phyloP scores from a whole-genome alignment of 2,797 vertebrate genomes.

The Antrozous pallidus region DNA sequence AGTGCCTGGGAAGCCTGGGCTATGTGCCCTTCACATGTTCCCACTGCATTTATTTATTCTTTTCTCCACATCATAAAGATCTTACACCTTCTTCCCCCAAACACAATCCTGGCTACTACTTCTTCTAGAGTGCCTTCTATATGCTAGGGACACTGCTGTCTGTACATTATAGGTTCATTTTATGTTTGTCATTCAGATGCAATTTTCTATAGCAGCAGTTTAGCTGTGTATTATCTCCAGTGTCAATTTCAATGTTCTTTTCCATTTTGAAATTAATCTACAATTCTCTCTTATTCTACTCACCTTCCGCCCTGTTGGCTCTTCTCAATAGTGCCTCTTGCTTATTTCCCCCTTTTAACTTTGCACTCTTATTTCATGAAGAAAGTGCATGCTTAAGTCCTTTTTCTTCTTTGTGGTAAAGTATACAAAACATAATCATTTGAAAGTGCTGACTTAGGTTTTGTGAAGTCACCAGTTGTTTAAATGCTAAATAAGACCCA shows the following conservation, averaged over 20 bases:
- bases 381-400: neutral
- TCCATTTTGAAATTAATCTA: neutral
- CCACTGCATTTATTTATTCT: neutral
- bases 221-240: neutral
- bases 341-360: neutral
- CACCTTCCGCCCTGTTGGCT: neutral
- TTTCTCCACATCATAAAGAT: neutral
- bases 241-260: neutral
- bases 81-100: too few relatives aligned
- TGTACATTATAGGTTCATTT: neutral
- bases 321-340: neutral
- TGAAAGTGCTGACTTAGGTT: neutral
- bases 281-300: neutral
- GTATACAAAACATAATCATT: neutral
- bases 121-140: neutral
- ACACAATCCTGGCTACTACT: neutral
- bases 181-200: neutral
- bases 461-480: neutral
- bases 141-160: neutral
- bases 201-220: neutral
- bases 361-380: neutral
- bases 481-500: neutral
- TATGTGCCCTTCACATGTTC: neutral
- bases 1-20: neutral
- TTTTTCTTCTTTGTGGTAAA: neutral